Conservation (phyloP, 2,888 invertebrate genomes). For the Catocala fraxini region DNA sequence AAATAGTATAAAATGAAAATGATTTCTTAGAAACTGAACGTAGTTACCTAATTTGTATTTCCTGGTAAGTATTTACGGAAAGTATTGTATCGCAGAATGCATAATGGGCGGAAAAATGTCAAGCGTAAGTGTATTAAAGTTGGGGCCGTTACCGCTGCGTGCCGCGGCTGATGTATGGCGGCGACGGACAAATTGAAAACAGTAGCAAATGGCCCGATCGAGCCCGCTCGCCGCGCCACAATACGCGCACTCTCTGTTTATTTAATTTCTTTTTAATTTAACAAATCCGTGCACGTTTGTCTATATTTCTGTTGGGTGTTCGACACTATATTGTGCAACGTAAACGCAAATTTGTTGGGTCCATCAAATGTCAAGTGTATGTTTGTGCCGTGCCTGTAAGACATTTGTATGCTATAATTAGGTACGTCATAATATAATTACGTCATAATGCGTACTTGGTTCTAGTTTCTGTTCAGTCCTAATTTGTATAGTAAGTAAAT, state of each 20-base stretch:
- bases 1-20: slow-evolving; percentile 23
- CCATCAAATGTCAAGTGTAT: too few relatives aligned
- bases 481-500: too few relatives aligned
- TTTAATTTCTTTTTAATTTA: slow-evolving; percentile 21
- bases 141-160: slow-evolving; percentile 70
- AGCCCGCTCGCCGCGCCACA: slow-evolving; percentile 61
- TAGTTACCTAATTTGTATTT: slow-evolving; percentile 61
- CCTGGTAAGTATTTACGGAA: slow-evolving; percentile 68
- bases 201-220: slow-evolving; percentile 81
- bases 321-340: too few relatives aligned
- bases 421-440: too few relatives aligned
- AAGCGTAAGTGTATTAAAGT: slow-evolving; percentile 82
- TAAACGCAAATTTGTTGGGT: too few relatives aligned
- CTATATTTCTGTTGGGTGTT: neutral
- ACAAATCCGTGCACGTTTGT: slow-evolving; percentile 16
- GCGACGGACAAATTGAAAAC: slow-evolving; percentile 81
- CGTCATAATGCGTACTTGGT: too few relatives aligned
- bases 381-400: too few relatives aligned
- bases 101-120: slow-evolving; percentile 83
- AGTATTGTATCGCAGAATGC: slow-evolving; percentile 77
- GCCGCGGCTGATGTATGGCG: slow-evolving; percentile 79
- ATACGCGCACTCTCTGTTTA: slow-evolving; percentile 48
- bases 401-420: too few relatives aligned
- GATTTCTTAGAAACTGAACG: slow-evolving; percentile 55
- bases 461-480: too few relatives aligned